Evolutionary conservation across 37 sponge, comb jelly and placozoan species (phyloP).

Genomic region (Tethya wilhelma): DNA sequence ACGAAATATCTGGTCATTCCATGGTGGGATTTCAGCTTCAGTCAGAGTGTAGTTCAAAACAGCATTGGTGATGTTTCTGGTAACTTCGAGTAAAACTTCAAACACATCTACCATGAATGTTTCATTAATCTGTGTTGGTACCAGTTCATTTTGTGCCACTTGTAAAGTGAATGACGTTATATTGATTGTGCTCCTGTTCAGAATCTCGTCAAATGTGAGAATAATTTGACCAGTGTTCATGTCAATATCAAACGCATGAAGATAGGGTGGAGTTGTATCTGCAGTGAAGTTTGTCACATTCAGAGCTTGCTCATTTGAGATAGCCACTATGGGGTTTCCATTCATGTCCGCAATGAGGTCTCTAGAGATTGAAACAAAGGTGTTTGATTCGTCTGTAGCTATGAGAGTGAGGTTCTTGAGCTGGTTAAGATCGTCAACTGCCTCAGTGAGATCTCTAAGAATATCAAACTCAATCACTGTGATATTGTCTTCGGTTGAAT

Average conservation of each 20-base stretch:
- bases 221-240: constrained; percentile 73
- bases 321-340: constrained; percentile 70
- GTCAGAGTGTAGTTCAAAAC: constrained; percentile 62
- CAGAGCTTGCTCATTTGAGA: constrained; percentile 58
- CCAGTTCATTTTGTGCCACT: constrained; percentile 21
- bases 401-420: constrained; percentile 56
- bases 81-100: not conserved
- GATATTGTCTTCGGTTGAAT: constrained; percentile 57
- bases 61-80: constrained; percentile 28
- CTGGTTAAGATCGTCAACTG: constrained; percentile 77
- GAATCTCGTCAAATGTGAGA: constrained; percentile 81
- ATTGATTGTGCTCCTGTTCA: constrained; percentile 67
- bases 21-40: constrained; percentile 33
- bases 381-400: constrained; percentile 45
- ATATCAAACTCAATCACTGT: constrained; percentile 76
- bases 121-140: constrained; percentile 10
- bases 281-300: constrained; percentile 59
- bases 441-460: constrained; percentile 44
- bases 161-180: constrained; percentile 62
- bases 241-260: constrained; percentile 89
- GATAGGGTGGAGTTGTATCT: constrained; percentile 78
- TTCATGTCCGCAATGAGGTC: constrained; percentile 87
- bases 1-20: constrained; percentile 58
- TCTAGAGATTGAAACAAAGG: constrained; percentile 63
- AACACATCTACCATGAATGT: not conserved